Percentiles rank a stretch among this genome's conserved stretches.
These are phyloP conservation scores for Drosophila burlai DNA, from an alignment of 1,140 invertebrate species.

Conservation along the genomic window DNA sequence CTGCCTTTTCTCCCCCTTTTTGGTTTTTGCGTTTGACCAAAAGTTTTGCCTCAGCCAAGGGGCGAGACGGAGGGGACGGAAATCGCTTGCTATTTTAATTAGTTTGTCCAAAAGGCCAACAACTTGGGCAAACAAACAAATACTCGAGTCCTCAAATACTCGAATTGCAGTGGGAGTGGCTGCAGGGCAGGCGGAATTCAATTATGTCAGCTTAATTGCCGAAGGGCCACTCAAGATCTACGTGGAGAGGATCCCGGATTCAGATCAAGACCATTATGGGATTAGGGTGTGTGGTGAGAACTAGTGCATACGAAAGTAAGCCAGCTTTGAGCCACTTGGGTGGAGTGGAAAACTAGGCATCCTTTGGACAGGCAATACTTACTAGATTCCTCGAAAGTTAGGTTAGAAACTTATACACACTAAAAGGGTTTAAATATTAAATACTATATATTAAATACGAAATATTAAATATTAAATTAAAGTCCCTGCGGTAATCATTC, in stretches of 20 bases:
- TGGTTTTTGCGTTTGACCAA: constrained; percentile 36
- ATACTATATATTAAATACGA: too few species aligned
- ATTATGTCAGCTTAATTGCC: constrained; percentile 68
- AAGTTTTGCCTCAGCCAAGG: constrained; percentile 16
- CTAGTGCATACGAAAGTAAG: not conserved
- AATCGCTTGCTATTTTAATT: constrained; percentile 71
- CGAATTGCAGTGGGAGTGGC: constrained; percentile 8
- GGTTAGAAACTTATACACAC: not conserved
- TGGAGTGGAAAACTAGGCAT: not conserved
- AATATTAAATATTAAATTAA: too few species aligned
- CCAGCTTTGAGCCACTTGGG: not conserved
- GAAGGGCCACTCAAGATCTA: constrained; percentile 1
- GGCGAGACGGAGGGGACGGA: not conserved
- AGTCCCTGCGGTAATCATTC: not conserved
- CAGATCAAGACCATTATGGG: constrained; percentile 1
- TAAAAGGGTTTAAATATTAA: not conserved
- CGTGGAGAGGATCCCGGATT: not conserved
- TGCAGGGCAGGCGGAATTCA: constrained; percentile 51
- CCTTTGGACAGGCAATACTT: not conserved
- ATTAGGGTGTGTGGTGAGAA: not conserved
- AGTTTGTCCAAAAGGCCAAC: constrained; percentile 63
- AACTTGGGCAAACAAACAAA: constrained; percentile 49
- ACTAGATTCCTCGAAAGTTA: too few species aligned
- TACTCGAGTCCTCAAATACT: constrained; percentile 10
- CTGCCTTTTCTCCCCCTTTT: constrained; percentile 10